These are phyloP conservation scores for Cyrtodaria siliqua DNA, from an alignment of 2,888 invertebrate genomes.

Conservation along the genomic window DNA sequence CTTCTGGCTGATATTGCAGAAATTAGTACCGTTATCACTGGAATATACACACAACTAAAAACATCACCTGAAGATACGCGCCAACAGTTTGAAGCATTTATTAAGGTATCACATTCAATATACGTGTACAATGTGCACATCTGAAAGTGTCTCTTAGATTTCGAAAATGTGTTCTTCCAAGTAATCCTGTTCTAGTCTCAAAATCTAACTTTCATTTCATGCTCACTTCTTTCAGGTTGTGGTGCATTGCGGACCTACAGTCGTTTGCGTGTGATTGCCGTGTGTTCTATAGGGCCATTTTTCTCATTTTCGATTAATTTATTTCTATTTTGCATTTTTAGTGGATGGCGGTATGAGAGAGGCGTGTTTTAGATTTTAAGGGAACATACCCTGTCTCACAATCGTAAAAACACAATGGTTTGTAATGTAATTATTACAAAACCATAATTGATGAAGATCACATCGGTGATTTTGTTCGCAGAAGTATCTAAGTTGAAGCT, in stretches of 20 bases:
- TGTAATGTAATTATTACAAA: background rate
- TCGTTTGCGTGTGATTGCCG: too few relatives aligned
- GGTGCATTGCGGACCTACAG: too few relatives aligned
- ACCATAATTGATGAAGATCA: background rate
- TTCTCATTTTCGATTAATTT: too few relatives aligned
- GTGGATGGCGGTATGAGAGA: too few relatives aligned
- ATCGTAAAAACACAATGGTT: background rate
- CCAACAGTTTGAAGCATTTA: slow-evolving; percentile 94
- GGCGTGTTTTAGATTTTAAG: background rate
- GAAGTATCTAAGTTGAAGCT: background rate
- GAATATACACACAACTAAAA: slow-evolving; percentile 93
- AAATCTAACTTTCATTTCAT: too few relatives aligned
- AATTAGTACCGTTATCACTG: slow-evolving; percentile 92
- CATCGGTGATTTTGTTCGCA: background rate
- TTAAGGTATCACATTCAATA: slow-evolving; percentile 92
- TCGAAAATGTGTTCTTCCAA: too few relatives aligned
- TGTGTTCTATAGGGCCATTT: too few relatives aligned
- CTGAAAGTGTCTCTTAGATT: too few relatives aligned
- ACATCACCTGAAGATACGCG: slow-evolving; percentile 93
- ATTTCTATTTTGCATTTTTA: too few relatives aligned
- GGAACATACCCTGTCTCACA: background rate
- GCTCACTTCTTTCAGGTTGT: too few relatives aligned
- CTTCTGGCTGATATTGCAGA: slow-evolving; percentile 95
- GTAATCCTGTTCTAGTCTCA: too few relatives aligned
- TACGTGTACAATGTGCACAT: too few relatives aligned